A percentile compares a stretch with the other conserved stretches of the same genome.
Evolutionary conservation across 2,797 vertebrate species (phyloP).

Genomic region (Premnoplex brunnescens): DNA sequence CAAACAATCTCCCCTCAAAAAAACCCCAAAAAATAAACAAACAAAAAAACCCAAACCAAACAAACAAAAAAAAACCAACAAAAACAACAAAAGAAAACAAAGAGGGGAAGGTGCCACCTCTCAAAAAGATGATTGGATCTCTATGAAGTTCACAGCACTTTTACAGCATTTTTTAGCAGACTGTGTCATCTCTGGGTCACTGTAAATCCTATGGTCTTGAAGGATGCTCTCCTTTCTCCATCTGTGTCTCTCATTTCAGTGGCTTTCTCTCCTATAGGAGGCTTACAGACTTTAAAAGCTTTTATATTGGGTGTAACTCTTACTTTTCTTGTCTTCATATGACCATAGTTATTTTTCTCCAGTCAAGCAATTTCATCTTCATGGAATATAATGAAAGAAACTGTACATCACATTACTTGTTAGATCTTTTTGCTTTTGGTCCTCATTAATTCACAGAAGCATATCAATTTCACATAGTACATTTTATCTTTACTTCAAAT

Average conservation of each 20-base stretch:
- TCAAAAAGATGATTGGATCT: neutral
- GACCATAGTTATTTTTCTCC: neutral
- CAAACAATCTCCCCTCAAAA: too few species aligned
- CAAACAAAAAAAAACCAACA: neutral
- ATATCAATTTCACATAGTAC: neutral
- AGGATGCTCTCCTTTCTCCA: neutral
- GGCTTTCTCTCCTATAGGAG: neutral
- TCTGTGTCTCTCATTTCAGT: neutral
- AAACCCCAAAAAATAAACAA: too few species aligned
- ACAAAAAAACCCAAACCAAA: too few species aligned
- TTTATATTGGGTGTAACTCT: neutral
- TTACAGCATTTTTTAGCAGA: neutral
- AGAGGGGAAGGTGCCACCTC: neutral
- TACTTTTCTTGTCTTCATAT: neutral
- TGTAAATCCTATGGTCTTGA: neutral
- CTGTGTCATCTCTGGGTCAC: neutral
- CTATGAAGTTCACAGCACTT: neutral
- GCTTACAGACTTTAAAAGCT: neutral
- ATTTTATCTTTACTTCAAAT: neutral
- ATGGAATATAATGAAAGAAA: neutral
- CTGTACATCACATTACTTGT: neutral
- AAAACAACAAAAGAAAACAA: too few species aligned
- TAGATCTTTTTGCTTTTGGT: neutral
- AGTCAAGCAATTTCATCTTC: neutral
- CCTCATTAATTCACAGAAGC: neutral